Percentiles rank a stretch among this genome's conserved stretches.
Conservation (phyloP, 2,888 invertebrate species). For the Harmothoe impar region DNA sequence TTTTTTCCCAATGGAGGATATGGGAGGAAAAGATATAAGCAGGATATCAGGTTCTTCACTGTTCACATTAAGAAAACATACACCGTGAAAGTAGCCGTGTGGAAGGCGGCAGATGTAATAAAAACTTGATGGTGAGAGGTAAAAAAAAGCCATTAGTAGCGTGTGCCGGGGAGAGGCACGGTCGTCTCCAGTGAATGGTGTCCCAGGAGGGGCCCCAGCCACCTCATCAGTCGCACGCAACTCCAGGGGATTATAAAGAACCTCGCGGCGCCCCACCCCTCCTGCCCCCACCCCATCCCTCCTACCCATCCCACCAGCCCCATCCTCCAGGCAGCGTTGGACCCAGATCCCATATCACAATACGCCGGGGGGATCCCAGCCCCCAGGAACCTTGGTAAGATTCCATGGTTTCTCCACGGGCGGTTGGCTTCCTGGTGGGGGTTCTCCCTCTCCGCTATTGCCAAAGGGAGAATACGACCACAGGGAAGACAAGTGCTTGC, state of each 20-base stretch:
- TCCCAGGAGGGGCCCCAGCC: constrained; percentile 44
- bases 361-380: not conserved
- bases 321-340: not conserved
- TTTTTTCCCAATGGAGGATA: not conserved
- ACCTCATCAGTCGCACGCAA: constrained; percentile 42
- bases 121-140: constrained; percentile 35
- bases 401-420: not conserved
- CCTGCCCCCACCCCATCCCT: not conserved
- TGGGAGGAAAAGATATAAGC: constrained; percentile 30
- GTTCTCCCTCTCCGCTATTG: not conserved
- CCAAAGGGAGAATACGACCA: not conserved
- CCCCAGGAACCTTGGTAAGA: not conserved
- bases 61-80: constrained; percentile 56
- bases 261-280: not conserved
- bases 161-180: not conserved
- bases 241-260: constrained; percentile 55
- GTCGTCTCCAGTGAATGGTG: constrained; percentile 28
- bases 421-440: not conserved
- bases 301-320: not conserved
- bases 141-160: constrained; percentile 47
- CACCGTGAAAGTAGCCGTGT: constrained; percentile 52
- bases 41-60: constrained; percentile 39
- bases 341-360: constrained; percentile 28
- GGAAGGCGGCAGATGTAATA: constrained; percentile 54
- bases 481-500: not conserved